phyloP scores from a whole-genome alignment of 2,113 vertebrate genomes.

The Canis aureus region DNA sequence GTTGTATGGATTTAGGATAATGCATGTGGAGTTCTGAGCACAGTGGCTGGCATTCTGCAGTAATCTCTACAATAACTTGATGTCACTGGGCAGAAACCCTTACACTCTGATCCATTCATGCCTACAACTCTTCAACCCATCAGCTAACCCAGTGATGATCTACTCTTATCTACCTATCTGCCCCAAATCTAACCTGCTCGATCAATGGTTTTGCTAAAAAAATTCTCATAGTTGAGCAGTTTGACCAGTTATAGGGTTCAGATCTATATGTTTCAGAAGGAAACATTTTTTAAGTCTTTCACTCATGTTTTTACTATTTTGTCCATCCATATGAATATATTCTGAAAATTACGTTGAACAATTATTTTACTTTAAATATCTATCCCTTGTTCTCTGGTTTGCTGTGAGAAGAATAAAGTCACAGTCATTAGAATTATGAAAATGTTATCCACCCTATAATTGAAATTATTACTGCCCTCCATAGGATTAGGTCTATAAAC shows the following conservation, averaged over 20 bases:
- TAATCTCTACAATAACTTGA: too few species aligned
- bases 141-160: not conserved
- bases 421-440: slow-evolving; percentile 69
- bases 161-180: not conserved
- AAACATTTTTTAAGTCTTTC: not conserved
- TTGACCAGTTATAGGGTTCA: not conserved
- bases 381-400: slow-evolving; percentile 30
- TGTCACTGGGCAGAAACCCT: not conserved
- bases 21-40: fast-evolving
- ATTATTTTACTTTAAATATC: not conserved
- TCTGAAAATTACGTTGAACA: not conserved
- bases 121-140: not conserved
- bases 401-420: not conserved
- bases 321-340: not conserved
- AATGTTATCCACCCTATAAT: slow-evolving; percentile 60
- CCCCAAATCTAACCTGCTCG: not conserved
- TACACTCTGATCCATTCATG: too few species aligned
- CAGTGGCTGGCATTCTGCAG: too few species aligned
- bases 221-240: not conserved
- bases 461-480: slow-evolving; percentile 64
- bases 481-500: slow-evolving; percentile 48
- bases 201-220: not conserved
- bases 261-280: not conserved
- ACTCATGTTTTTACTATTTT: not conserved
- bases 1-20: not conserved